Base-by-base conservation (phyloP, 2,113 vertebrate species). In the Caracal caracal region DNA sequence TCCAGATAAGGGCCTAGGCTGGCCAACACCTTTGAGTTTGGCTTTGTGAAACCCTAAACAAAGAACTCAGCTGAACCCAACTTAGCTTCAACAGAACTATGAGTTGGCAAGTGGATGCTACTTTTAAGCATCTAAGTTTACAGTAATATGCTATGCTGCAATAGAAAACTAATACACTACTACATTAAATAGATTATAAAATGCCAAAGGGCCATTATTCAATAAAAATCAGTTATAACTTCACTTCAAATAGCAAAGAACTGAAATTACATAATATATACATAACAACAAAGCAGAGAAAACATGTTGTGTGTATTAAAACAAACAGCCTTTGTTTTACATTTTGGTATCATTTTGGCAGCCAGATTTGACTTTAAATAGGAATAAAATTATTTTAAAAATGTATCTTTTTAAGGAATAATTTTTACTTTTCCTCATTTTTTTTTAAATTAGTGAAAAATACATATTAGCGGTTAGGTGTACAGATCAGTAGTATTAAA, bases 201-300 rank as follows among this genome's bases (percentile, higher is more conserved):
- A 6, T 87, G 70, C 30, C 5, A 73, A 56, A 94, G 16, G 47
- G 24, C 6, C 22, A 94, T 95, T 81, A 85, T 49, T 96, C 30
- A 73, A 37, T 63, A 92, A 86, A 88, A 96, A 81, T 68, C 28
- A 83, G 11, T 70, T 80, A 61, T 83, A 65, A 91, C 63, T 96
- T 95, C 80, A 85, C 59, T 88, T 96, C 17, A 93, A 92, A 94
- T 19, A 68, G 66, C 26, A 61, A 95, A 93, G 40, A 91, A 85
- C 2, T 51, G 2, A 93, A 88, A 89, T 24, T 43, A 88, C 8
- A 90, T 35, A 84, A 89, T 40, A 93, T 49, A 49, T 61, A 83
- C 16, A 88, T 10, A 86, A 80, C 0, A 88, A 79, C 2, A 80
- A 94, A 95, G n/a, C 12, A 93, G 30, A 93, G 56, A 85, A 96